Percentiles rank a stretch among this genome's conserved stretches.
Conservation (phyloP, 2,888 invertebrate genomes). For the Leucania comma region DNA sequence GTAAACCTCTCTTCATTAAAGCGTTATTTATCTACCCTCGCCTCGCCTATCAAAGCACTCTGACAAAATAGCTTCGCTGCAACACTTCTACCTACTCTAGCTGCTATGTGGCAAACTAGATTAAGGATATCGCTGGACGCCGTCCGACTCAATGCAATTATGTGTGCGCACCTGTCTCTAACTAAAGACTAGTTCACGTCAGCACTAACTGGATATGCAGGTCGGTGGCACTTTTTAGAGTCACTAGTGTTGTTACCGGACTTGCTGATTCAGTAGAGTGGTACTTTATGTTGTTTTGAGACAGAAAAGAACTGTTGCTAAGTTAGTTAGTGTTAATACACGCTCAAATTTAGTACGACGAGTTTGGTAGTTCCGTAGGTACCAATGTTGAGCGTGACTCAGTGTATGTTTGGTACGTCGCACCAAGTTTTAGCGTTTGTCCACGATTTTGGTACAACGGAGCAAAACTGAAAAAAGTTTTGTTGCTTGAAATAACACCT, state of each 20-base stretch:
- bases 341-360: no score
- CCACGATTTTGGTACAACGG: no score
- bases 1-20: conserved; percentile 23
- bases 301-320: background rate
- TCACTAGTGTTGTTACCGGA: background rate
- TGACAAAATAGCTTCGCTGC: conserved; percentile 40
- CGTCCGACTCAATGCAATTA: conserved; percentile 75
- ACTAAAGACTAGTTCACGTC: conserved; percentile 45
- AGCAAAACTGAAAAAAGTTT: background rate
- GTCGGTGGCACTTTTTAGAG: conserved; percentile 39
- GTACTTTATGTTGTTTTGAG: background rate
- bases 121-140: conserved; percentile 74
- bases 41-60: conserved; percentile 35
- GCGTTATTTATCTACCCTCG: conserved; percentile 30
- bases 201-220: conserved; percentile 35
- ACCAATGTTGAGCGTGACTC: no score
- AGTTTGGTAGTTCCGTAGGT: no score
- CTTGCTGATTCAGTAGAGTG: conserved; percentile 15
- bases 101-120: conserved; percentile 70
- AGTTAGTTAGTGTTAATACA: background rate
- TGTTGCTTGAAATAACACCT: background rate
- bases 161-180: conserved; percentile 69
- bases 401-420: no score
- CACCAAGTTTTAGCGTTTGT: no score
- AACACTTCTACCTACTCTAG: conserved; percentile 37